These are phyloP conservation scores for Phalacrocorax brasilianus DNA, from an alignment of 2,113 vertebrate species.

Conservation along the genomic window DNA sequence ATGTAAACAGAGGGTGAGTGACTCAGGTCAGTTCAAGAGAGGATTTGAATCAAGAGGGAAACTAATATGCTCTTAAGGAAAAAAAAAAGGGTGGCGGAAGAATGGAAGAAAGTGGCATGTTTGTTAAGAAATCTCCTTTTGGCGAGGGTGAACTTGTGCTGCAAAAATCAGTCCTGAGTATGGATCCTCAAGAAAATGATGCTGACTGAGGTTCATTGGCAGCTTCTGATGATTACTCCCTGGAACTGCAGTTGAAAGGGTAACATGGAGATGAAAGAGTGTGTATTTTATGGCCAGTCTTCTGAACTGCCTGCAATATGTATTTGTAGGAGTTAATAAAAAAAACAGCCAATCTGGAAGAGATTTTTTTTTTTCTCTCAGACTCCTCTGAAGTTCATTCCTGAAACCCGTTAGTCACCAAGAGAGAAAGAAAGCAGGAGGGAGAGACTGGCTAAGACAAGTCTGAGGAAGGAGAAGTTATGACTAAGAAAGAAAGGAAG, in stretches of 20 bases:
- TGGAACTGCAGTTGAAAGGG: neutral
- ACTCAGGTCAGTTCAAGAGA: constrained; percentile 12
- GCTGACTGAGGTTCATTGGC: neutral
- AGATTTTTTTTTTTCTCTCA: constrained; percentile 4
- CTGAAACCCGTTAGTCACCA: neutral
- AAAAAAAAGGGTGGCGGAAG: neutral
- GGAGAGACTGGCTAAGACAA: neutral
- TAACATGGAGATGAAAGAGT: neutral
- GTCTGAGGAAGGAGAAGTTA: constrained; percentile 14
- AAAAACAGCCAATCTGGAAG: constrained; percentile 20
- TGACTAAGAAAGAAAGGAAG: neutral
- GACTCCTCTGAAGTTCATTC: constrained; percentile 5
- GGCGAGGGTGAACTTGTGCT: neutral
- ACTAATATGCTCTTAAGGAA: neutral
- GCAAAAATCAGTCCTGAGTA: neutral
- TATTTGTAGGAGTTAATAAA: neutral
- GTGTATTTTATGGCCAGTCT: neutral
- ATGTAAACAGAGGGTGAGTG: constrained; percentile 6
- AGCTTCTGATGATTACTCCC: neutral
- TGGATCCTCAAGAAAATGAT: neutral
- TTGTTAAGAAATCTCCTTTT: neutral
- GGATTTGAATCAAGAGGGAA: constrained; percentile 43
- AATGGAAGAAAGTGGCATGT: neutral
- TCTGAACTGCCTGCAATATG: neutral
- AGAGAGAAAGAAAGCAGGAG: neutral